Evolutionary conservation across 2,888 invertebrate species (phyloP), one percentile per base, ranked within the genome.

Genomic region (Diadegma fenestrale): DNA sequence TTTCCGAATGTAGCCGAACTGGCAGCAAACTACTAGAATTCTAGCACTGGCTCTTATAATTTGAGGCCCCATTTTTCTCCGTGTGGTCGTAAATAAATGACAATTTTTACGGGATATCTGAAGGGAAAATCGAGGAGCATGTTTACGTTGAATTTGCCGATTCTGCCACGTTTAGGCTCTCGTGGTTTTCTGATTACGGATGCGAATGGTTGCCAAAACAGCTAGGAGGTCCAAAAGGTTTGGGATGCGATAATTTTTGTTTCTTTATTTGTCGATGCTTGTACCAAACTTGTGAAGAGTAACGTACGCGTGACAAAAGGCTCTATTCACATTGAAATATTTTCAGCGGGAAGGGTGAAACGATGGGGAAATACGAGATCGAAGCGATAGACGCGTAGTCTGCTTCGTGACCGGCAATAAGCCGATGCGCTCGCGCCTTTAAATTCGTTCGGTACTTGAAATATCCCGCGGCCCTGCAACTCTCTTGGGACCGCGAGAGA

Each of bases 331-430:
- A 86, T 88, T 91, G 92, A 92, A 92, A 93, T 93, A 91, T 92
- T 93, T 91, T 91, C 91, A 90, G 90, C 61, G 71, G 12, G 12
- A 14, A 64, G 43, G 64, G 72, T 22, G n/a, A 85, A 71, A 26
- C 51, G 69, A 69, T 37, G 61, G 78, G 41, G 85, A 82, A 83
- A 85, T 64, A 78, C 51, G 79, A 92, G 93, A 93, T 93, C 91
- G 90, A 82, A 89, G 84, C 89, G 93, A 93, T 93, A 93, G 88
- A 89, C 84, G 86, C 89, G 90, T 84, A 89, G 88, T 89, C 90
- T 88, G 89, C 90, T 93, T 90, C 93, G 93, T 93, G 93, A 91
- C 90, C 91, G 89, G 91, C 91, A 93, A 93, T 93, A 93, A 93
- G 91, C 91, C 88, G 86, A 87, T 85, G 78, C 82, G 48, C 33